phyloP scores from a whole-genome alignment of 1,140 invertebrate genomes.

The Pogonus chalceus region DNA sequence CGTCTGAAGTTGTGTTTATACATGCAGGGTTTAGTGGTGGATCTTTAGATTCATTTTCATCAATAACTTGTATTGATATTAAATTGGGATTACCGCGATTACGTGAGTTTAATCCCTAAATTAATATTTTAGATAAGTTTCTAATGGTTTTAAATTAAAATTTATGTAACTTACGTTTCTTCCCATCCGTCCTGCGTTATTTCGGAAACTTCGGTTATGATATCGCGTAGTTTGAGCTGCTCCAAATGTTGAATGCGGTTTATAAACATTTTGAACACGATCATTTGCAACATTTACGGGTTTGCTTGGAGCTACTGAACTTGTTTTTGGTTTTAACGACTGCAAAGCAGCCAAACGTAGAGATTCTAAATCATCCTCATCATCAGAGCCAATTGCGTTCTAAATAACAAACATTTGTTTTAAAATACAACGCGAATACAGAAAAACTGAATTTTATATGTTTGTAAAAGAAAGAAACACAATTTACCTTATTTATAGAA shows the following conservation, averaged over 20 bases:
- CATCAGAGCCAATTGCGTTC: conserved; percentile 24
- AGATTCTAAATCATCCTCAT: conserved; percentile 33
- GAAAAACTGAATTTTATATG: too few relatives aligned
- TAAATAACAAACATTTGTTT: too few relatives aligned
- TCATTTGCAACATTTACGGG: too few relatives aligned
- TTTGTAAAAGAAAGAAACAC: too few relatives aligned
- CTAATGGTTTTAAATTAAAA: too few relatives aligned
- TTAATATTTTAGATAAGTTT: conserved; percentile 8
- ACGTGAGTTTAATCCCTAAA: conserved; percentile 24
- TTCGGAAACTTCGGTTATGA: conserved; percentile 16
- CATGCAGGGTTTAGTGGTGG: background rate
- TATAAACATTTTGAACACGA: background rate
- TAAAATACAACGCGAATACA: too few relatives aligned
- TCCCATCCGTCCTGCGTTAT: conserved; percentile 12
- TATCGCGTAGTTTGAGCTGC: background rate
- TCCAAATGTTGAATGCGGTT: background rate
- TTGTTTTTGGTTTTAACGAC: conserved; percentile 24
- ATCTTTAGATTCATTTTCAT: conserved; percentile 9
- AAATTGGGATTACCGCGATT: conserved; percentile 20
- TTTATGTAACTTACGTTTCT: conserved; percentile 25
- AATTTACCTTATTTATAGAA: too few relatives aligned
- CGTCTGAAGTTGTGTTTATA: background rate
- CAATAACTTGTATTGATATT: conserved; percentile 23
- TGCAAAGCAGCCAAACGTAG: conserved; percentile 31
- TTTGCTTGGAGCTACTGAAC: background rate